These are phyloP conservation scores for Poecilia gillii DNA, from an alignment of 2,797 vertebrate genomes.

Conservation along the genomic window DNA sequence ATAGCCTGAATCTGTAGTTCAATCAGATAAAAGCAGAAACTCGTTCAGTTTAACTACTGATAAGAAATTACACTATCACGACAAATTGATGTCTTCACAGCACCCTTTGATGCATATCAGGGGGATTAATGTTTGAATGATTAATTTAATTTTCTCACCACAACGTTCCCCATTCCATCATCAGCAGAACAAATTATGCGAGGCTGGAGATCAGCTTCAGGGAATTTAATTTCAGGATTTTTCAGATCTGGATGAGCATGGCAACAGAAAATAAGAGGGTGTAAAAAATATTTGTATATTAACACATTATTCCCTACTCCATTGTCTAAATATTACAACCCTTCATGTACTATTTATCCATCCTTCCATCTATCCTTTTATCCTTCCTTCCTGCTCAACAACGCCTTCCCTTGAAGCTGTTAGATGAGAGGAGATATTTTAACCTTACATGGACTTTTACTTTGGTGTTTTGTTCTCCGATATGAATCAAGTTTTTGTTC, in stretches of 20 bases:
- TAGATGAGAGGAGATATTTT: not conserved
- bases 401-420: not conserved
- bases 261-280: not conserved
- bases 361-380: too few species aligned
- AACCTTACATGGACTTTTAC: not conserved
- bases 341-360: too few species aligned
- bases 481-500: constrained; percentile 9
- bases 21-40: not conserved
- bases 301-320: not conserved
- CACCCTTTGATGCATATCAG: not conserved
- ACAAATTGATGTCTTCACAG: not conserved
- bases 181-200: not conserved
- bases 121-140: not conserved
- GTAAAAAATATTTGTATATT: not conserved
- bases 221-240: not conserved
- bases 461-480: not conserved
- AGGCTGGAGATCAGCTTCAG: not conserved
- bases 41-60: not conserved
- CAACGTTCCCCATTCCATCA: not conserved
- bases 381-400: not conserved
- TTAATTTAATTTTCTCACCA: not conserved
- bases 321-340: not conserved
- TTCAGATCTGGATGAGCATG: not conserved
- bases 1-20: not conserved
- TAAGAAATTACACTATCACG: not conserved